These are phyloP conservation scores for Varanus salvator DNA, from an alignment of 2,113 vertebrate species.

Conservation along the genomic window DNA sequence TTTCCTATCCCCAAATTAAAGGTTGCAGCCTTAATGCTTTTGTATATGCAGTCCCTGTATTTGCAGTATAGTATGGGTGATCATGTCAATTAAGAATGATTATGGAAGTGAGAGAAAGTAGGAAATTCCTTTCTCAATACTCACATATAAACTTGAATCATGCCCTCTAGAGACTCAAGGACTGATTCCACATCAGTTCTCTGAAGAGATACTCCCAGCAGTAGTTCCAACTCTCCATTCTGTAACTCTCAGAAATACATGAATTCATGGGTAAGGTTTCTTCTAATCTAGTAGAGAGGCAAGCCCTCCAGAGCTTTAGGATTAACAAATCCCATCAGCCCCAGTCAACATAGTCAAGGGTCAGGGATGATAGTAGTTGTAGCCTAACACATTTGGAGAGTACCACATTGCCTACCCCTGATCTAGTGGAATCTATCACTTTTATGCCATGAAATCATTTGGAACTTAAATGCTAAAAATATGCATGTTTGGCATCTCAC, in stretches of 20 bases:
- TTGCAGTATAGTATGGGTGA: neutral
- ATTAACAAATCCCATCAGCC: no score
- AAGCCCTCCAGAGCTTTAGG: no score
- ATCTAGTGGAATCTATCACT: neutral
- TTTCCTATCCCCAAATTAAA: neutral
- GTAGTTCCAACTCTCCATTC: neutral
- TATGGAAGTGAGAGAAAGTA: neutral
- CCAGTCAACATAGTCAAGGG: no score
- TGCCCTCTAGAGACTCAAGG: neutral
- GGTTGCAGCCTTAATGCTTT: neutral
- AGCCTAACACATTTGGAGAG: no score
- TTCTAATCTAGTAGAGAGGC: neutral
- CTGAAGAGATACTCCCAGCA: neutral
- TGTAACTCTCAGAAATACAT: neutral
- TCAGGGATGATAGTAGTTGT: no score
- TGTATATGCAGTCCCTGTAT: neutral
- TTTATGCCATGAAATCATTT: fast-evolving
- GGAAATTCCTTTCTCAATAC: neutral
- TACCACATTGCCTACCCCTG: no score
- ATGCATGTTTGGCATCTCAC: neutral
- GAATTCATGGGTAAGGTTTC: neutral
- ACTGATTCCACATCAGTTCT: neutral
- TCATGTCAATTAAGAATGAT: neutral
- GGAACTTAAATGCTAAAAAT: neutral
- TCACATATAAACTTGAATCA: conserved; percentile 12